Conservation (phyloP, 2,888 invertebrate genomes). For the Anthoptus insignis region DNA sequence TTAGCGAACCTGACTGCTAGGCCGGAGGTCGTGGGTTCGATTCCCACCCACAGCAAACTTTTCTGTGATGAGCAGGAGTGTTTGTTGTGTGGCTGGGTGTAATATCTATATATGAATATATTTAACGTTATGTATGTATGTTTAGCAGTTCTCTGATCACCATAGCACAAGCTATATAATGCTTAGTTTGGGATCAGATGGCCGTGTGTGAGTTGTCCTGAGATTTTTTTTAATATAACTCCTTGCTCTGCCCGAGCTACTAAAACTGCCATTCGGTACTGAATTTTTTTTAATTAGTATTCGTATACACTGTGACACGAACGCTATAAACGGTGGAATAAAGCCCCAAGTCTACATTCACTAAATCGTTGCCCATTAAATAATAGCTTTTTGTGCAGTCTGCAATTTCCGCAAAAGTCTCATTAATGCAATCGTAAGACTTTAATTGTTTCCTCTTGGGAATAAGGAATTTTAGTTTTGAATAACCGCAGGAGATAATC, state of each 20-base stretch:
- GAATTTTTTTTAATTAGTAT: slow-evolving; percentile 26
- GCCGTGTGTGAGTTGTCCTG: too few species aligned
- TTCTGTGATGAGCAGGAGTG: too few species aligned
- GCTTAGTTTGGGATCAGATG: too few species aligned
- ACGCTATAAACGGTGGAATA: slow-evolving; percentile 8
- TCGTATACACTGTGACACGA: slow-evolving; percentile 11
- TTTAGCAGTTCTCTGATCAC: too few species aligned
- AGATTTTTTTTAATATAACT: slow-evolving; percentile 61
- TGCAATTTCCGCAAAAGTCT: slow-evolving; percentile 31
- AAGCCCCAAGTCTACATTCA: slow-evolving; percentile 5
- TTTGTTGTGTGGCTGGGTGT: too few species aligned
- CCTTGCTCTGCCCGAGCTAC: slow-evolving; percentile 39
- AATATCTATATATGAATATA: too few species aligned
- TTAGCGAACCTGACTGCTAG: too few species aligned
- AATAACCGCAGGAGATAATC: not conserved
- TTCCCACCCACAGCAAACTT: too few species aligned
- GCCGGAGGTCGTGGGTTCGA: too few species aligned
- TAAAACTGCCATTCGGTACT: slow-evolving; percentile 8
- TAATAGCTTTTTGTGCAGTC: slow-evolving; percentile 21
- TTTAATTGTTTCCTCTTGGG: slow-evolving; percentile 15
- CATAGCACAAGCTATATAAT: too few species aligned
- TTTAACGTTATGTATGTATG: too few species aligned
- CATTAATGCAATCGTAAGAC: slow-evolving; percentile 20
- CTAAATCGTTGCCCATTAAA: slow-evolving; percentile 25
- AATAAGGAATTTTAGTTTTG: not conserved